Percentiles rank a stretch among this genome's conserved stretches.
Evolutionary conservation across 2,797 vertebrate genomes (phyloP).

Genomic region (Morus bassanus): DNA sequence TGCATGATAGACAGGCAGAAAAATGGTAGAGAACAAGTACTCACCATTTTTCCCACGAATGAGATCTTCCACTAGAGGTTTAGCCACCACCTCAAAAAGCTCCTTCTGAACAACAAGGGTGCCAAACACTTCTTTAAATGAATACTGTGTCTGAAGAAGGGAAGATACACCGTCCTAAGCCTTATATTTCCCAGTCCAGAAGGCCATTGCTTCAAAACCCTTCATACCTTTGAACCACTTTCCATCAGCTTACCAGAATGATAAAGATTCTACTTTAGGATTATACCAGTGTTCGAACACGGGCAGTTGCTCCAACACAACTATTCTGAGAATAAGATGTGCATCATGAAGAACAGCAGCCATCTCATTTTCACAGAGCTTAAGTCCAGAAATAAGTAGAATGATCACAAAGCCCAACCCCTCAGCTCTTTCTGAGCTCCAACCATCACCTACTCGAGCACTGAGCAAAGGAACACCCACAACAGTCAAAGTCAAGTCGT

Average conservation of each 20-base stretch:
- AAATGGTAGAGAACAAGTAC: rapidly evolving
- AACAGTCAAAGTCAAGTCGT: rapidly evolving
- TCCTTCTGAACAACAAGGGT: slow-evolving; percentile 83
- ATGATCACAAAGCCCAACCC: neutral
- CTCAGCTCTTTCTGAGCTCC: neutral
- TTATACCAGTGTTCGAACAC: neutral
- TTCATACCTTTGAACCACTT: neutral
- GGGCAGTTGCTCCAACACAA: neutral
- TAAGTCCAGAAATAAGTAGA: too few species aligned
- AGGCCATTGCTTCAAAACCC: neutral
- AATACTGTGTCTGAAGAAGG: slow-evolving; percentile 86
- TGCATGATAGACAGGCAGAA: rapidly evolving
- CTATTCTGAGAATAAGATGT: neutral
- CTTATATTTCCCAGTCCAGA: too few species aligned
- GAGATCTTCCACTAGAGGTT: slow-evolving; percentile 90
- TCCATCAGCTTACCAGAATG: neutral
- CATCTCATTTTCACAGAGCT: neutral
- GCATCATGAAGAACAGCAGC: neutral
- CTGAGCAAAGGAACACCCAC: neutral
- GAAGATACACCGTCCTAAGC: neutral
- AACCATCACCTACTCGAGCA: rapidly evolving
- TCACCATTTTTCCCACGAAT: slow-evolving; percentile 91
- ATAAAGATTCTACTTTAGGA: neutral
- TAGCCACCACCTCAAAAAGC: slow-evolving; percentile 89
- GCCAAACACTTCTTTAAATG: slow-evolving; percentile 94